These are phyloP conservation scores for Lepidonotus clava DNA, from an alignment of 2,888 invertebrate species.

Conservation along the genomic window DNA sequence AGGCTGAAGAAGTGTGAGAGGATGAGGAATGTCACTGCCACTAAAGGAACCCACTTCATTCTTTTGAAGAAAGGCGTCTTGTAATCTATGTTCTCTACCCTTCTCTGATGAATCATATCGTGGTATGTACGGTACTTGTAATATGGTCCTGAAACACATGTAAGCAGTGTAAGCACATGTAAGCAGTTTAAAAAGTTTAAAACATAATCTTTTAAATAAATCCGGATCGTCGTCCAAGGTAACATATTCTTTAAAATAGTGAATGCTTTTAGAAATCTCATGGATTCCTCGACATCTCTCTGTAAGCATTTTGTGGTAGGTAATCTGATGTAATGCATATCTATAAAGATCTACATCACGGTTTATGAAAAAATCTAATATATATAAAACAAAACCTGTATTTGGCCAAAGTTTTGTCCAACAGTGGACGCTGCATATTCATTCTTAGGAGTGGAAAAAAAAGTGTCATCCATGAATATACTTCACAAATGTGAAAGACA, in stretches of 20 bases:
- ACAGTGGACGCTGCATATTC: too few relatives aligned
- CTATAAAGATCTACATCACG: too few relatives aligned
- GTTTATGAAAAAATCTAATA: too few relatives aligned
- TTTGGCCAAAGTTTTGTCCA: too few relatives aligned
- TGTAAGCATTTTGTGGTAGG: too few relatives aligned
- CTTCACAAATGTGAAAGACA: too few relatives aligned
- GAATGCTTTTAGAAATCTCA: too few relatives aligned
- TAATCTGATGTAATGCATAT: too few relatives aligned
- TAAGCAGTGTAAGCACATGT: background rate
- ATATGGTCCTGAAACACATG: conserved; percentile 90
- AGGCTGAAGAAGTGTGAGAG: conserved; percentile 73
- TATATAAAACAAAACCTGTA: too few relatives aligned
- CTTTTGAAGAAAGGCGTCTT: conserved; percentile 66
- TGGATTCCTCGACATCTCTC: too few relatives aligned
- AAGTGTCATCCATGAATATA: too few relatives aligned
- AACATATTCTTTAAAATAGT: background rate
- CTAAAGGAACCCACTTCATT: conserved; percentile 72
- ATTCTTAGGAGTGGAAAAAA: too few relatives aligned
- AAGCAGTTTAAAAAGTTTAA: background rate
- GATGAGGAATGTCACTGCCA: conserved; percentile 70
- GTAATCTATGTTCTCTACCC: conserved; percentile 66
- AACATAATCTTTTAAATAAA: background rate
- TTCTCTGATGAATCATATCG: conserved; percentile 84
- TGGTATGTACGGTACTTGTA: conserved; percentile 93
- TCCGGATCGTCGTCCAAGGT: background rate